A percentile compares a stretch with the other conserved stretches of the same genome.
phyloP scores from a whole-genome alignment of 1,140 invertebrate species.

The Triops cancriformis region DNA sequence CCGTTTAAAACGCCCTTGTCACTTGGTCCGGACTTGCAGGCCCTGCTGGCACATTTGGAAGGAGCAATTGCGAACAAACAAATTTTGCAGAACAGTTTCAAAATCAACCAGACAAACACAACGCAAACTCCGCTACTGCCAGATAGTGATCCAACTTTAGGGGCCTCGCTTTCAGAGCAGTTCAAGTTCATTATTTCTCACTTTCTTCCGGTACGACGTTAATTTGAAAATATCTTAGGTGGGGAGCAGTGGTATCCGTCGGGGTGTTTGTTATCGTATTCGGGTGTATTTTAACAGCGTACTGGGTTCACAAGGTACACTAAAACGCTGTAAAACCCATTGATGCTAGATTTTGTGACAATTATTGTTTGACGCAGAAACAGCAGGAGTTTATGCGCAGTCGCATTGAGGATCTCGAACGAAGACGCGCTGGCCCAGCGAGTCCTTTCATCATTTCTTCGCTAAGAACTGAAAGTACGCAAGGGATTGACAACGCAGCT shows the following conservation, averaged over 20 bases:
- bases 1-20: neutral
- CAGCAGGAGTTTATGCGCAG: conserved; percentile 1
- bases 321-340: neutral
- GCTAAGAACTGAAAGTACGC: neutral
- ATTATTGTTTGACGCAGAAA: neutral
- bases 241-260: neutral
- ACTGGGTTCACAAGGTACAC: neutral
- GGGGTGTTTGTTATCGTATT: neutral
- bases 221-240: neutral
- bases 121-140: neutral
- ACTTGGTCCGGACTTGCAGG: neutral
- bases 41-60: neutral
- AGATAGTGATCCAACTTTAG: neutral
- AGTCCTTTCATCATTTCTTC: neutral
- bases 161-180: neutral
- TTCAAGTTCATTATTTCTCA: neutral
- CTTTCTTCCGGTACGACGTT: neutral
- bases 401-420: neutral
- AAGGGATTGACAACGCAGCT: neutral
- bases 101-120: neutral
- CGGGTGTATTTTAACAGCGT: neutral
- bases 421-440: neutral
- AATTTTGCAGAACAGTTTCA: neutral
- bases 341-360: neutral
- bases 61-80: neutral